Evolutionary conservation across 2,113 vertebrate genomes (phyloP).

Genomic region (Actinemys pallida): DNA sequence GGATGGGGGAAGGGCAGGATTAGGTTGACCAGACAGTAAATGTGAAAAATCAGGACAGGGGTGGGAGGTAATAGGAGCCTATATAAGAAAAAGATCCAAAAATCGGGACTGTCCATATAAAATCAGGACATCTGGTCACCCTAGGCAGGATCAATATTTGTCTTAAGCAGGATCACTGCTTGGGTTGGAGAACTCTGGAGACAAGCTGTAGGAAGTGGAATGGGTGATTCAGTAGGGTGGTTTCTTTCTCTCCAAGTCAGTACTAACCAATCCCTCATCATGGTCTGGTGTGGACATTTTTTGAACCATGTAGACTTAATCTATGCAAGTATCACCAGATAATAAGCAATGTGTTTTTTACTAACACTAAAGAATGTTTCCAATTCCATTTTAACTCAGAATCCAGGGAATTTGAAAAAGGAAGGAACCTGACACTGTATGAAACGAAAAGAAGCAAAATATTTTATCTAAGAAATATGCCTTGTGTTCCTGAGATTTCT

Average conservation of each 20-base stretch:
- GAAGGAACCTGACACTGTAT: neutral
- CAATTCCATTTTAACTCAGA: neutral
- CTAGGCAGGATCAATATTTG: neutral
- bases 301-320: neutral
- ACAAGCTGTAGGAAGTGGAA: neutral
- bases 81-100: too few species aligned
- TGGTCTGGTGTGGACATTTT: neutral
- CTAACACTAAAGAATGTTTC: neutral
- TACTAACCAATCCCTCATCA: neutral
- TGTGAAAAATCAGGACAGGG: too few species aligned
- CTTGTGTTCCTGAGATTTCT: neutral
- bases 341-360: neutral
- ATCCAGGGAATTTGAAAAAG: neutral
- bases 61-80: too few species aligned
- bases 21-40: too few species aligned
- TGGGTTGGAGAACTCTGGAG: neutral
- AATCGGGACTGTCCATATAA: too few species aligned
- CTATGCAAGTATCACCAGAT: neutral
- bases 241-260: neutral
- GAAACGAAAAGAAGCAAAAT: neutral
- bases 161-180: neutral
- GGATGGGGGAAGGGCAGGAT: neutral
- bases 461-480: neutral
- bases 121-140: too few species aligned
- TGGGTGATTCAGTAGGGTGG: neutral